Base-by-base conservation (phyloP, 2,888 invertebrate genomes). In the Troides oblongomaculatus region DNA sequence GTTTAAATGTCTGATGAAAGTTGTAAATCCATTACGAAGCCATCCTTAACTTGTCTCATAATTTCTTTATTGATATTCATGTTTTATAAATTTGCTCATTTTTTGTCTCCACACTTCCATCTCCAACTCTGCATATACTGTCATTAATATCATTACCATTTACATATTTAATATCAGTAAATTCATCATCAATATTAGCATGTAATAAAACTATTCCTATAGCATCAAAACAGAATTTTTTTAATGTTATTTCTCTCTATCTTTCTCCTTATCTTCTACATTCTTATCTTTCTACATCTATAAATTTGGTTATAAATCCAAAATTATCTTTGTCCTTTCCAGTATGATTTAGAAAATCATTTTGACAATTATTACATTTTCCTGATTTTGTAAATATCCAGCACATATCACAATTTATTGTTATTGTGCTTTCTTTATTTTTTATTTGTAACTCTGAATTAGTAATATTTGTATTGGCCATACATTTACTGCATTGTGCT, bases 341-440 rank as follows among this genome's bases (percentile, higher is more conserved):
- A 1, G n/a, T 2, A 53, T n/a, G 14, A 6, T 17, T 6, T 53
- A 14, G 17, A 53, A 53, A 53, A 53, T 53, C 53, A 14, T n/a
- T 53, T 46, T 81, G 79, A 72, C 88, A 89, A 66, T 72, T 61
- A 63, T 79, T 73, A 78, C 87, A 87, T 74, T 77, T 79, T 0
- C 71, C 68, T 14, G 74, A 62, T 69, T 77, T 70, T 64, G 72
- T 72, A 56, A 86, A 87, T 30, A 87, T 39, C 83, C 86, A 87
- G 66, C 87, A 87, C 69, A 72, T 72, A 60, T 80, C 77, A 68
- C 87, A 86, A 72, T 59, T 12, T 14, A 53, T 61, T 1, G 68
- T 67, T 69, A 25, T 46, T 59, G 61, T 6, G 2, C n/a, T 57
- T 62, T 62, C 50, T 18, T 5, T 53, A 17, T 57, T 3, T 25